These are phyloP conservation scores for Oreohelix idahoensis DNA, from an alignment of 1,140 invertebrate genomes.

Conservation along the genomic window DNA sequence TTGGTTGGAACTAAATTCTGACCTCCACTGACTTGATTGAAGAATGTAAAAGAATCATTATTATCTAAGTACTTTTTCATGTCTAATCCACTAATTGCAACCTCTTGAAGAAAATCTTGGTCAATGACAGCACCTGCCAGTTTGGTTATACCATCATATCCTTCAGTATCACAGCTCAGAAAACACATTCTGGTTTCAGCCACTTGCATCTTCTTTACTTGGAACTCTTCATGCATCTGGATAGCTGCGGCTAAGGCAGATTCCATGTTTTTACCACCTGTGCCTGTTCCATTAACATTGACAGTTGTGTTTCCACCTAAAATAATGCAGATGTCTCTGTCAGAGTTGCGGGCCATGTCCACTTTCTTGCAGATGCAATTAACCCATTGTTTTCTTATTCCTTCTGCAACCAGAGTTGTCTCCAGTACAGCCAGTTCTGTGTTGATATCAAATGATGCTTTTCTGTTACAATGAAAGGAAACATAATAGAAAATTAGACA, in stretches of 20 bases:
- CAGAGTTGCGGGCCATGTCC: conserved; percentile 49
- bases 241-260: conserved; percentile 84
- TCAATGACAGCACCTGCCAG: conserved; percentile 92
- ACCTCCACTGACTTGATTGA: conserved; percentile 79
- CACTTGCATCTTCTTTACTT: conserved; percentile 60
- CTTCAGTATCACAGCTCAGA: conserved; percentile 93
- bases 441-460: conserved; percentile 38
- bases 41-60: conserved; percentile 93
- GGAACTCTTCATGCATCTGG: conserved; percentile 76
- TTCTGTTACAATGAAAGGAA: neutral
- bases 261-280: conserved; percentile 95
- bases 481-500: neutral
- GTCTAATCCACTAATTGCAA: conserved; percentile 55
- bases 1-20: conserved; percentile 86
- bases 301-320: conserved; percentile 94
- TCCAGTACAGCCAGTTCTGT: conserved; percentile 51
- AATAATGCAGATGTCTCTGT: conserved; percentile 77
- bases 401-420: conserved; percentile 54
- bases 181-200: conserved; percentile 72
- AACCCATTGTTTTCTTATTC: conserved; percentile 57
- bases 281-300: conserved; percentile 80
- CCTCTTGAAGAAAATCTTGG: conserved; percentile 47
- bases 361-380: conserved; percentile 52
- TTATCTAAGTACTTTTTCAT: conserved; percentile 78
- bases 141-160: conserved; percentile 93